Base-by-base conservation (phyloP, 2,113 vertebrate species). In the Indicator indicator region DNA sequence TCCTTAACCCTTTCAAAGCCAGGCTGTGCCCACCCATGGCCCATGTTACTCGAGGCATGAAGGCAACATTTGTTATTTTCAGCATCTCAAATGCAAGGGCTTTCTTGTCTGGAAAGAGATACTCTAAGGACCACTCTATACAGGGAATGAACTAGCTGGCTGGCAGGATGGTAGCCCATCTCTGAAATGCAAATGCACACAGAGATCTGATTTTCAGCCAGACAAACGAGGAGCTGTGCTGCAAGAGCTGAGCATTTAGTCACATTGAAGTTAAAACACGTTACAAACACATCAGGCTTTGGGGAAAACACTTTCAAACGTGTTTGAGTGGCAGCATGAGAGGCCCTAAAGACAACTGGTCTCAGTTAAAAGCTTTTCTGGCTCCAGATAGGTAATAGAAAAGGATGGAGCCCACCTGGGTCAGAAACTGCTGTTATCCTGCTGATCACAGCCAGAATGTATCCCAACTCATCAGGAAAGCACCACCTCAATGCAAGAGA, bases 1-100 rank as follows among this genome's bases (percentile, higher is more conserved):
- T 65, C 74, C 83, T 97, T 97, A 97, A 96, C 94, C 94, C 95
- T 94, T 96, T 58, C 59, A 83, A 86, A 80, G 88, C 97, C 62
- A 50, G 84, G 52, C 89, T 87, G 50, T 72, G 94, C 95, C 92
- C 90, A 59, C 69, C 76, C 56, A 12, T 44, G 90, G 88, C 88
- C 83, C 44, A 2, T 14, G 27, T 60, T 93, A 75, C 80, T 55
- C 73, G 32, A 95, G 83, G 73, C 85, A 82, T 4, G 76, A 70
- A 93, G 90, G 56, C 50, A 73, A 73, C 59, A n/a, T 75, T 86
- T 75, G 63, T 95, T 90, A 95, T 90, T 91, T 75, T 88, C 83
- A 89, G 65, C 82, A 33, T 60, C 86, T 86, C 81, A 16, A 3
- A 27, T 79, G 54, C 54, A 36, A 80, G 89, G 48, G 59, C 28